Evolutionary conservation across 2,888 invertebrate genomes (phyloP), one percentile per base, ranked within the genome.

Genomic region (Machimus atricapillus): DNA sequence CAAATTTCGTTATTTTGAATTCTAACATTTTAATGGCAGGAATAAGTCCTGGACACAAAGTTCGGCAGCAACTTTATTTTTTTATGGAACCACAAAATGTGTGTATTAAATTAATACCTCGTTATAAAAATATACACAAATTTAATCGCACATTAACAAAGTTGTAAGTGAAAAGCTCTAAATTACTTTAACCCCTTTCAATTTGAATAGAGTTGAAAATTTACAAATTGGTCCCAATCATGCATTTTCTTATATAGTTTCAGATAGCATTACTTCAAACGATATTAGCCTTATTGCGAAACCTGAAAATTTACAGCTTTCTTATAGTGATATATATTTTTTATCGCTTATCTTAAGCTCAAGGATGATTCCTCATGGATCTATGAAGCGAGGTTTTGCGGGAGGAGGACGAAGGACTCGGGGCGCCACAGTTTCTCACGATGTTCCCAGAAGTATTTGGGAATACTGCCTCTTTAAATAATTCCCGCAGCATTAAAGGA

Each of bases 381-480:
- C 43, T 4, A 46, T 46, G 43, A 46, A 46, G 16, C 43, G 16
- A 4, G 14, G 16, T 46, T 46, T 16, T 3, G 43, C 14, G 14
- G 43, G 3, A 46, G 16, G 14, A 46, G 16, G 43, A 4, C 43
- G 43, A 46, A 46, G 14, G 14, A 46, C 43, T 46, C 40, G 40
- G 40, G 3, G 16, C 43, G 3, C 43, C 23, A 81, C 23, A 46
- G 37, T 77, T 31, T 37, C 16, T 46, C 43, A 14, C 43, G 27
- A 74, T 81, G 86, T 86, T 81, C 85, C 76, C 87, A 23, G 27
- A 19, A 46, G 14, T 27, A 79, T 43, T 27, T 46, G 16, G 14
- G 19, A 46, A 27, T 12, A 40, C 16, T 27, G 27, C 16, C n/a
- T 46, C 7, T 40, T 78, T 43, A 6, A 37, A n/a, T 37, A 23